Base-by-base conservation (phyloP, 92 coral and sea anemone genomes). In the Chrysogorgia sp. region DNA sequence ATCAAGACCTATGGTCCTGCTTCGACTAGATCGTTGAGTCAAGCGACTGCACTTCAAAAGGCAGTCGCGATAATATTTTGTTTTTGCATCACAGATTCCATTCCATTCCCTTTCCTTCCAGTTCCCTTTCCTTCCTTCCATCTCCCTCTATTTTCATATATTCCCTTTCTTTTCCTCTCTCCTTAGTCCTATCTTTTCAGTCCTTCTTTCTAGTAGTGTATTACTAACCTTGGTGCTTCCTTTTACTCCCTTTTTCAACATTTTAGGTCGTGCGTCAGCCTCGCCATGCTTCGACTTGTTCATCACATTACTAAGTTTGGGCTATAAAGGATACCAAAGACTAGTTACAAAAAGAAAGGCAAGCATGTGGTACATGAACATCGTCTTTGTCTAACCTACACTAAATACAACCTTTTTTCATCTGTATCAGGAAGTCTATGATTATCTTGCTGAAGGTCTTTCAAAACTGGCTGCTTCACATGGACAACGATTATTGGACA, bases 211-310 rank as follows among this genome's bases (percentile, higher is more conserved):
- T 14, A 19, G 14, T 58, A 20, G 13, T 0, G 9, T 17, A 9
- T 43, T 43, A 9, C 59, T 52, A 52, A 17, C 20, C 26, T 5
- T 52, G 6, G 6, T 7, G 20, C 1, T 63, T 34, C 5, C 20
- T 68, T 34, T 26, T 13, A 10, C 14, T 6, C 37, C 15, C 8
- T 1, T 32, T 5, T 3, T 5, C 30, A 2, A 26, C 48, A 1
- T 29, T 69, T 34, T 22, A 93, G 98, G 98, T 53, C 98, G 98
- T 62, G 98, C 98, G 8, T 93, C 98, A 55, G 94, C 94, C 50
- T 81, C 98, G 21, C 98, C 98, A 1, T 93, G 97, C 3, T 76
- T 91, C 2, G 98, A 93, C 85, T 82, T 93, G 71, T 93, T 93
- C 40, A 93, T 93, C 53, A 93, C 98, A 2, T 68, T 93, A 41